Conservation (phyloP, 1,140 invertebrate species). For the Drosophila setifemur region DNA sequence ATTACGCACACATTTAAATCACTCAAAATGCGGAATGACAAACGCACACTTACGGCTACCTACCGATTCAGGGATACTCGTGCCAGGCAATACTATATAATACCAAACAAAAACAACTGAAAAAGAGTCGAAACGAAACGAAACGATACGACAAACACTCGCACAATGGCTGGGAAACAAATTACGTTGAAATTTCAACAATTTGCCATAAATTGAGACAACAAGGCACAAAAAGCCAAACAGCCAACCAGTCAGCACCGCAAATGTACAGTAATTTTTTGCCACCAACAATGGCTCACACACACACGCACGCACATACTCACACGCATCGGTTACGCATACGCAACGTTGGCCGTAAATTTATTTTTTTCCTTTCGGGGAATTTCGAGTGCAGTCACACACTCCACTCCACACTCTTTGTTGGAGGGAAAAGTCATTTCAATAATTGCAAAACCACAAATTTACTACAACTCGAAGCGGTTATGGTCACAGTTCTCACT, state of each 20-base stretch:
- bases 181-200: conserved; percentile 76
- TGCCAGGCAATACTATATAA: conserved; percentile 1
- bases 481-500: conserved; percentile 55
- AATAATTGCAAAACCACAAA: conserved; percentile 82
- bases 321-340: conserved; percentile 61
- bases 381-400: conserved; percentile 58
- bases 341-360: conserved; percentile 44
- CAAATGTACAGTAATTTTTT: conserved; percentile 79
- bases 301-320: conserved; percentile 37
- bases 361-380: conserved; percentile 27
- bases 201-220: conserved; percentile 81
- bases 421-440: conserved; percentile 74
- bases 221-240: conserved; percentile 73
- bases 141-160: conserved; percentile 14
- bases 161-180: conserved; percentile 46
- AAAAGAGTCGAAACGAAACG: conserved; percentile 37
- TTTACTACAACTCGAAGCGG: conserved; percentile 81
- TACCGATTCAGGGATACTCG: too few relatives aligned
- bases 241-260: conserved; percentile 58
- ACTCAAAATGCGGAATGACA: conserved; percentile 59
- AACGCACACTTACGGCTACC: conserved; percentile 26
- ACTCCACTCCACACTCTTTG: conserved; percentile 1
- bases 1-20: conserved; percentile 64
- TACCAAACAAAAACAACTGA: conserved; percentile 50
- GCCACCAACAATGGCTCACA: conserved; percentile 55